phyloP scores from a whole-genome alignment of 2,113 vertebrate genomes.

The Cnemophilus loriae region DNA sequence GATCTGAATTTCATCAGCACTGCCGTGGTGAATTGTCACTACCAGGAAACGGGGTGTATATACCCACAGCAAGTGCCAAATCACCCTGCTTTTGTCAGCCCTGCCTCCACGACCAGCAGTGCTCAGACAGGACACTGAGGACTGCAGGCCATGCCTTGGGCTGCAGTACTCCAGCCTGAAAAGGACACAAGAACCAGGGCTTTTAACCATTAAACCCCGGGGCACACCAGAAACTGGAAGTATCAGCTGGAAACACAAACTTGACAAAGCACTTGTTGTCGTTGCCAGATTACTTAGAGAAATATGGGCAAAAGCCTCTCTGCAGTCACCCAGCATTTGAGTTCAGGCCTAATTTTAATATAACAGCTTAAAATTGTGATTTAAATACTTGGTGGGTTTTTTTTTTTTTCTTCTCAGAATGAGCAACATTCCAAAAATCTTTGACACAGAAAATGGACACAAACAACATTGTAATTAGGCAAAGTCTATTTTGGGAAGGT shows the following conservation, averaged over 20 bases:
- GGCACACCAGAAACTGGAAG: background rate
- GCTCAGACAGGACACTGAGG: background rate
- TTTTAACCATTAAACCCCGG: background rate
- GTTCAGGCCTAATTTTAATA: background rate
- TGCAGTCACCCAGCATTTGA: background rate
- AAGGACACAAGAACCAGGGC: background rate
- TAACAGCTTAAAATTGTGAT: background rate
- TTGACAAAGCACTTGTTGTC: background rate
- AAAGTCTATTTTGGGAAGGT: constrained; percentile 40
- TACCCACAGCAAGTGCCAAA: background rate
- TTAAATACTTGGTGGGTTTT: background rate
- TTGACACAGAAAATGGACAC: background rate
- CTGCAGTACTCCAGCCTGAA: background rate
- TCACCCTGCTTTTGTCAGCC: background rate
- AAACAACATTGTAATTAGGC: constrained; percentile 32
- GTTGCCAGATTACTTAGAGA: background rate
- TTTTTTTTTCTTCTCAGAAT: constrained; percentile 33
- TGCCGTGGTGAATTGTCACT: background rate
- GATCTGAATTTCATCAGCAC: background rate
- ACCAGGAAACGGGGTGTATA: background rate
- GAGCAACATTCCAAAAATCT: constrained; percentile 13
- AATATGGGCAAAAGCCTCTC: background rate
- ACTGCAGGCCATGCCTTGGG: background rate
- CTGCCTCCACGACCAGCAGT: background rate
- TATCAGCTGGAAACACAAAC: background rate